A percentile compares a stretch with the other conserved stretches of the same genome.
Conservation (phyloP, 1,140 invertebrate species). For the Adelges cooleyi region DNA sequence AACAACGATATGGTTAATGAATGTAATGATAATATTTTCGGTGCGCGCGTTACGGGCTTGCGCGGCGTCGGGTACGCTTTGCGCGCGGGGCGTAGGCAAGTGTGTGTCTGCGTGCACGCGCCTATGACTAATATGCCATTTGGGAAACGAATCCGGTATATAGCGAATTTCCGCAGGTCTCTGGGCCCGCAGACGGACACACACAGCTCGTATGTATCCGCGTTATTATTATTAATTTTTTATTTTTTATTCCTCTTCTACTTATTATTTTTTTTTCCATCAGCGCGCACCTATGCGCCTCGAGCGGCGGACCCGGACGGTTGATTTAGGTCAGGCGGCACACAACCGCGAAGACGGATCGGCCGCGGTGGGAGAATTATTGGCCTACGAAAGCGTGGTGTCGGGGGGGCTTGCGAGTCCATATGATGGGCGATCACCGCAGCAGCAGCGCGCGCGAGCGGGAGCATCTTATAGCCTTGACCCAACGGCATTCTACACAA, state of each 20-base stretch:
- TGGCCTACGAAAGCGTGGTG: constrained; percentile 17
- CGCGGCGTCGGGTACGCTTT: no score
- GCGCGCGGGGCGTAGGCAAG: no score
- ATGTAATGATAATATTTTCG: no score
- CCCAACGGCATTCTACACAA: constrained; percentile 26
- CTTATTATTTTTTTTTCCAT: constrained; percentile 11
- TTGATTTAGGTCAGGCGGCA: constrained; percentile 20
- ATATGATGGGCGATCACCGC: constrained; percentile 20
- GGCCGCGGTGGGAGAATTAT: constrained; percentile 23
- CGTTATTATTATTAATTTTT: no score
- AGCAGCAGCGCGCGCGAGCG: neutral
- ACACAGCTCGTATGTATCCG: no score
- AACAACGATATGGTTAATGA: no score
- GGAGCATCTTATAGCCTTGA: constrained; percentile 29
- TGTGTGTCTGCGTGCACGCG: neutral
- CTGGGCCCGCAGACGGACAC: no score
- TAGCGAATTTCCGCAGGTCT: no score
- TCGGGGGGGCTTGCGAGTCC: constrained; percentile 24
- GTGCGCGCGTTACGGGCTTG: no score
- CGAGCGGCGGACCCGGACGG: constrained; percentile 6
- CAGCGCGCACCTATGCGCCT: constrained; percentile 9
- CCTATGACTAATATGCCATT: constrained; percentile 9
- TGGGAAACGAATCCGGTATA: neutral
- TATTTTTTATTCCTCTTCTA: neutral
- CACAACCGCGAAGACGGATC: neutral